phyloP scores from a whole-genome alignment of 2,888 invertebrate genomes.

The Euphydryas editha region DNA sequence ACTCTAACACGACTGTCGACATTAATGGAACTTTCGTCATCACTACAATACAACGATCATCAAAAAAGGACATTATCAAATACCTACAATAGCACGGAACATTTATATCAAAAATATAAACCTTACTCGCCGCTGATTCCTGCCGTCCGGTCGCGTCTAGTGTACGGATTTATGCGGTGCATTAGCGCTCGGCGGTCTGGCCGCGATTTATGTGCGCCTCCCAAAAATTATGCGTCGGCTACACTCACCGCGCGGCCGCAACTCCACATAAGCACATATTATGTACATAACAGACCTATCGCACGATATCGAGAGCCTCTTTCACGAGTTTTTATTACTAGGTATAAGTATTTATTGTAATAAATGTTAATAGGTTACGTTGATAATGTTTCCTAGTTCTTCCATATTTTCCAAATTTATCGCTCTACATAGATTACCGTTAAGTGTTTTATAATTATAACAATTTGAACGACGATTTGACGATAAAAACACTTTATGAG shows the following conservation, averaged over 20 bases:
- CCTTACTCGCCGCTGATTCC: background rate
- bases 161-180: slow-evolving; percentile 43
- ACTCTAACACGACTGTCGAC: too few relatives aligned
- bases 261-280: slow-evolving; percentile 23
- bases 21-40: too few relatives aligned
- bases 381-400: background rate
- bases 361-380: background rate
- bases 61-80: too few relatives aligned
- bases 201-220: slow-evolving; percentile 35
- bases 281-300: slow-evolving; percentile 27
- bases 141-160: slow-evolving; percentile 10
- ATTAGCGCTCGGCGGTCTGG: slow-evolving; percentile 39
- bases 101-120: background rate
- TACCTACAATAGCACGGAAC: too few relatives aligned
- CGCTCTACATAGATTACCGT: too few relatives aligned
- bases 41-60: too few relatives aligned
- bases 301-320: slow-evolving; percentile 16
- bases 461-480: too few relatives aligned
- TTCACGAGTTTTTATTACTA: slow-evolving; percentile 22
- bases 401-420: background rate
- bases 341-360: background rate
- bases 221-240: slow-evolving; percentile 37
- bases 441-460: too few relatives aligned
- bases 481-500: too few relatives aligned
- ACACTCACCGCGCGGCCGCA: slow-evolving; percentile 12